phyloP scores from a whole-genome alignment of 2,113 vertebrate species.

The Loxodonta africana region DNA sequence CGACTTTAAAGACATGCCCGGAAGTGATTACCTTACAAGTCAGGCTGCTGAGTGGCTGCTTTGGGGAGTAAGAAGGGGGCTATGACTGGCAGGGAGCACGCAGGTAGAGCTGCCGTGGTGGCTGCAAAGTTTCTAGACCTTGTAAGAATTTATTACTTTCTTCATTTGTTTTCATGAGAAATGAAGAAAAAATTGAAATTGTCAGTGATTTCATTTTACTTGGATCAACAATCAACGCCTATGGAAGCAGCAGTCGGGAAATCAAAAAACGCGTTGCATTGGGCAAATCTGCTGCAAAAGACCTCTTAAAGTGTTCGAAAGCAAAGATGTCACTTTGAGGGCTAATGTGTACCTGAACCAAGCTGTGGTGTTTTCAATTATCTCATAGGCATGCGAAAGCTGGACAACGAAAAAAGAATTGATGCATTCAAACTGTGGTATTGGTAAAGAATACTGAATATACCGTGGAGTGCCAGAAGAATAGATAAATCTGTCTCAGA shows the following conservation, averaged over 20 bases:
- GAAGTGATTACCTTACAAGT: neutral
- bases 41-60: neutral
- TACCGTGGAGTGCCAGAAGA: neutral
- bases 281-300: neutral
- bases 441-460: neutral
- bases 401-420: neutral
- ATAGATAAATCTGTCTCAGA: neutral
- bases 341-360: neutral
- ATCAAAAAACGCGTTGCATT: neutral
- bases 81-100: neutral
- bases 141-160: neutral
- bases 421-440: neutral
- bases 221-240: neutral
- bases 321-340: neutral
- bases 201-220: neutral
- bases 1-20: neutral
- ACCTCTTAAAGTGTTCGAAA: too few species aligned
- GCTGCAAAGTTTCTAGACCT: neutral
- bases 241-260: neutral
- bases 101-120: fast-evolving
- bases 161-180: neutral
- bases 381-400: neutral
- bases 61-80: neutral
- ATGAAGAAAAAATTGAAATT: neutral
- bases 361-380: neutral